Evolutionary conservation across 2,888 invertebrate genomes (phyloP).

Genomic region (Coelogynopora nodosa): DNA sequence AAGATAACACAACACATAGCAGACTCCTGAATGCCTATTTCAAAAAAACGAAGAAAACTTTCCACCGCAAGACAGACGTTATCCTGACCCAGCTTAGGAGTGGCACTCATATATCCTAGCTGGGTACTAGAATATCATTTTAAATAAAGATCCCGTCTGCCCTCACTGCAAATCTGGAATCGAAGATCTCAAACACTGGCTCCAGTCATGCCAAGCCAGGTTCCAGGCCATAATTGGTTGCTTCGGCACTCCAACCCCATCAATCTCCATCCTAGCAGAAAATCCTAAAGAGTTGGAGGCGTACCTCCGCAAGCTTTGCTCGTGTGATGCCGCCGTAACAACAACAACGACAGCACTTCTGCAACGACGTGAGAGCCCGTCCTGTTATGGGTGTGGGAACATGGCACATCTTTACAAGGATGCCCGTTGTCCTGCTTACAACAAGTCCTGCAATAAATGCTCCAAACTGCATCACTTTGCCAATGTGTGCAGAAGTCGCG

Average conservation of each 20-base stretch:
- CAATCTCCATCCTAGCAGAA: conserved; percentile 18
- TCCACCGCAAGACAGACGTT: neutral
- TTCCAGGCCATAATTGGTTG: neutral
- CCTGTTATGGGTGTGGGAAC: neutral
- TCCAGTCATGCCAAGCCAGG: conserved; percentile 4
- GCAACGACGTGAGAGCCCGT: neutral
- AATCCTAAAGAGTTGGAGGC: conserved; percentile 9
- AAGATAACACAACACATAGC: conserved; percentile 17
- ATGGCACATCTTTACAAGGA: neutral
- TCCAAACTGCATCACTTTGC: neutral
- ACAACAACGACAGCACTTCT: no score
- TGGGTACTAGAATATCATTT: conserved; percentile 24
- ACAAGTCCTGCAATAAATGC: conserved; percentile 6
- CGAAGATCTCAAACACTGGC: conserved; percentile 14
- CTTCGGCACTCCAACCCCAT: conserved; percentile 24
- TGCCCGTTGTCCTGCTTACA: neutral
- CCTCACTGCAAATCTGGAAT: neutral
- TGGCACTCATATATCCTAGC: neutral
- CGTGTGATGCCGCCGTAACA: no score
- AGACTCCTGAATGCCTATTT: neutral
- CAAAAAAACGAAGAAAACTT: neutral
- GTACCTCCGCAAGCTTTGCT: neutral
- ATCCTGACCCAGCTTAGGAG: conserved; percentile 19
- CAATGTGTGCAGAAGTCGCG: neutral
- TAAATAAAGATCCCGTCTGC: conserved; percentile 13